phyloP scores from a whole-genome alignment of 2,888 invertebrate species.

The Gastracanthus pulcherrimus region DNA sequence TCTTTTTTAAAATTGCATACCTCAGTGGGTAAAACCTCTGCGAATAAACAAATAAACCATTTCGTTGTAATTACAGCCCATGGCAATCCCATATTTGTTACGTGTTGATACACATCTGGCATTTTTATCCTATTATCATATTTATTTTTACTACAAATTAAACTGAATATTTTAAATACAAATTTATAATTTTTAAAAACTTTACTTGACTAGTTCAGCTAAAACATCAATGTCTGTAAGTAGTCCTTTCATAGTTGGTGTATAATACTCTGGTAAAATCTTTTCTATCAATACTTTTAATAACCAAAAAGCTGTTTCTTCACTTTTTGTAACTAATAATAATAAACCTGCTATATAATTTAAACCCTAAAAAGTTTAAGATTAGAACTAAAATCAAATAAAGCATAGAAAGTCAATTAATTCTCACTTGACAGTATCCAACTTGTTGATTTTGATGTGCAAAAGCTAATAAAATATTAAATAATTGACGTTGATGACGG shows the following conservation, averaged over 20 bases:
- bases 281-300: constrained; percentile 92
- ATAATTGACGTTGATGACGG: constrained; percentile 87
- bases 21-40: constrained; percentile 95
- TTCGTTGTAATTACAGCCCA: constrained; percentile 96
- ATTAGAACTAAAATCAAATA: neutral
- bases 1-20: constrained; percentile 75
- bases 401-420: constrained; percentile 3
- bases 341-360: constrained; percentile 95
- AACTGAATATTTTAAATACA: constrained; percentile 19
- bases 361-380: constrained; percentile 82
- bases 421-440: constrained; percentile 90
- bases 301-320: constrained; percentile 95
- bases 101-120: constrained; percentile 89
- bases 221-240: constrained; percentile 94
- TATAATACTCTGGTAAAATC: constrained; percentile 93
- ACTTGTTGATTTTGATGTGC: constrained; percentile 92
- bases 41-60: constrained; percentile 97
- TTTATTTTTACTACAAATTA: constrained; percentile 5
- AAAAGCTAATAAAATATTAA: constrained; percentile 91
- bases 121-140: constrained; percentile 82
- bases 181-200: constrained; percentile 6
- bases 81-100: constrained; percentile 89
- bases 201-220: constrained; percentile 87
- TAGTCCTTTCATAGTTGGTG: constrained; percentile 92
- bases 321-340: constrained; percentile 91